Evolutionary conservation across 2,797 vertebrate genomes (phyloP).

Genomic region (Chaunax sp.): DNA sequence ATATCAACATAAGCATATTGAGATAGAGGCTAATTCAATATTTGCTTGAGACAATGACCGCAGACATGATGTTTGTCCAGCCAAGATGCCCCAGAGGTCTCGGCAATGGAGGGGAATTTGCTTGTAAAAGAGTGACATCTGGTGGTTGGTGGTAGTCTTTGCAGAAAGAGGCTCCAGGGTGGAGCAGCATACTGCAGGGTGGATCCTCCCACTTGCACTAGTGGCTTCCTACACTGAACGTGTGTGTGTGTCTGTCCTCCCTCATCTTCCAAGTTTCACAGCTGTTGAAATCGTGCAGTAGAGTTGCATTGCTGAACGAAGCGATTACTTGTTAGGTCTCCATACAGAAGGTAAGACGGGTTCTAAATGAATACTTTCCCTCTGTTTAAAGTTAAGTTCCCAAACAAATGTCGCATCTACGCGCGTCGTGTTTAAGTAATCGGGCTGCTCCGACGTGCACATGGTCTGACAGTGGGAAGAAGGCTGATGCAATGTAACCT

Average conservation of each 20-base stretch:
- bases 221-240: too few species aligned
- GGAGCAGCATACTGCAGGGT: not conserved
- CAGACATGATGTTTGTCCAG: too few species aligned
- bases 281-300: not conserved
- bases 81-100: too few species aligned
- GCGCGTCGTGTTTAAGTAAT: too few species aligned
- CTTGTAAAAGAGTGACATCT: slow-evolving; percentile 50
- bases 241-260: too few species aligned
- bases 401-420: too few species aligned
- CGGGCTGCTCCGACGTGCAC: slow-evolving; percentile 3
- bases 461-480: slow-evolving; percentile 1
- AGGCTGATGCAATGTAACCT: slow-evolving; percentile 64
- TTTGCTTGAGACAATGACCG: slow-evolving; percentile 19
- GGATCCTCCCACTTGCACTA: not conserved
- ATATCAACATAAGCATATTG: slow-evolving; percentile 25
- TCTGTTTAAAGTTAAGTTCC: too few species aligned
- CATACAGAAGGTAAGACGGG: slow-evolving; percentile 40
- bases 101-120: not conserved
- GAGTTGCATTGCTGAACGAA: not conserved
- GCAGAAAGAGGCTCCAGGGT: not conserved
- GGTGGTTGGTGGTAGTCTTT: accelerated
- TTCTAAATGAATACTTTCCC: too few species aligned
- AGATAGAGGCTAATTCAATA: slow-evolving; percentile 26
- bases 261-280: too few species aligned
- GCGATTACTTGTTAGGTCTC: not conserved